Conservation (phyloP, 2,797 vertebrate genomes). For the Pipistrellus nathusii region DNA sequence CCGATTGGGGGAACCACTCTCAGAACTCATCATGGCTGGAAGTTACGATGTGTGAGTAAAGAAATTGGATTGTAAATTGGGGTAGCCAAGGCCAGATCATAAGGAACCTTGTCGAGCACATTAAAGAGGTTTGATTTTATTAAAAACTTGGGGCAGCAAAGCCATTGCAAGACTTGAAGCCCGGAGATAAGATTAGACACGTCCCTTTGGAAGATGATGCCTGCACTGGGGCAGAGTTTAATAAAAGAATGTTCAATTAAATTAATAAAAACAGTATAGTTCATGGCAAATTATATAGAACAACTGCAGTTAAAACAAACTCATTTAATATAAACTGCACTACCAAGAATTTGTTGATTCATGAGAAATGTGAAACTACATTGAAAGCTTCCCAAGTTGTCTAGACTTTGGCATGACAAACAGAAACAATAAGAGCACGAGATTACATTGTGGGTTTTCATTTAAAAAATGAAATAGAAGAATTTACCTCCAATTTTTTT, state of each 20-base stretch:
- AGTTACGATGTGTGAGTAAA: background rate
- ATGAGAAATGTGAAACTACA: background rate
- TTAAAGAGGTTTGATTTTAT: background rate
- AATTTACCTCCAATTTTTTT: background rate
- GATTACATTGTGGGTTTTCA: background rate
- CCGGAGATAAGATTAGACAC: background rate
- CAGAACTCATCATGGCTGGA: background rate
- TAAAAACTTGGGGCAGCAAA: background rate
- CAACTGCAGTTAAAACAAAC: background rate
- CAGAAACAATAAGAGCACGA: background rate
- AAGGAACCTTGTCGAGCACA: background rate
- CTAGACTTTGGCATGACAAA: background rate
- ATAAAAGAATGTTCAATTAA: background rate
- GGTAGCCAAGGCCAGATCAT: background rate
- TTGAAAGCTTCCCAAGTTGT: background rate
- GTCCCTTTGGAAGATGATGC: background rate
- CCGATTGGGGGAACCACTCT: rapidly evolving
- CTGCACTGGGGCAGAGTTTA: background rate
- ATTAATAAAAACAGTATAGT: background rate
- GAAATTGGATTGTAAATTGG: background rate
- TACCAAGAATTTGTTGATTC: background rate
- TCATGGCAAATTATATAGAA: background rate
- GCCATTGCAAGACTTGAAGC: background rate
- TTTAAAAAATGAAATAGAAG: background rate
- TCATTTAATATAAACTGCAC: background rate